phyloP scores from a whole-genome alignment of 2,888 invertebrate genomes.

The Morpho helenor region DNA sequence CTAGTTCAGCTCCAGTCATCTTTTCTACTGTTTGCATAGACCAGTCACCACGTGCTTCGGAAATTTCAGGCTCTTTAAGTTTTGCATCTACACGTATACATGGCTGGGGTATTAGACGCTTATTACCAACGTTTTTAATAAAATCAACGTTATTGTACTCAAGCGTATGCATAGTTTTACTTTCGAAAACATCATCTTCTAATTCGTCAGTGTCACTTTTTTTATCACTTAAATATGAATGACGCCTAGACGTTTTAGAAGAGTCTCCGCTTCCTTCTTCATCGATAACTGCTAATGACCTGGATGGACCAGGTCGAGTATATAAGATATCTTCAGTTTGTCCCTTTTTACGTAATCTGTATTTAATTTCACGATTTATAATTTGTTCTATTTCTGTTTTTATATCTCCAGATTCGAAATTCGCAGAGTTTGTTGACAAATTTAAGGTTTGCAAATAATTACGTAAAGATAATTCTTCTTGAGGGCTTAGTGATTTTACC shows the following conservation, averaged over 20 bases:
- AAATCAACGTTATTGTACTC: constrained; percentile 29
- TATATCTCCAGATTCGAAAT: constrained; percentile 53
- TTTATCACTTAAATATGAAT: constrained; percentile 72
- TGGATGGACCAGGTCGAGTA: constrained; percentile 79
- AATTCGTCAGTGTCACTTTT: constrained; percentile 68
- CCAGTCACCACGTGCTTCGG: constrained; percentile 80
- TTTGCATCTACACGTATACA: constrained; percentile 82
- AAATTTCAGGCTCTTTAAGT: constrained; percentile 75
- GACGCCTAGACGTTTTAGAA: constrained; percentile 78
- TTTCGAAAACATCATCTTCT: constrained; percentile 73
- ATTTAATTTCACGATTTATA: constrained; percentile 64
- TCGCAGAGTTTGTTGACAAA: constrained; percentile 70
- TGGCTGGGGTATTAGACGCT: constrained; percentile 58
- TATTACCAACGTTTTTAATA: constrained; percentile 45
- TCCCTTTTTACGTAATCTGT: constrained; percentile 60
- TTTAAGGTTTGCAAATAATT: constrained; percentile 78
- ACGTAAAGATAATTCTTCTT: constrained; percentile 77
- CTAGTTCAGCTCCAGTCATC: constrained; percentile 82
- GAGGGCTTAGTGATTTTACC: constrained; percentile 69
- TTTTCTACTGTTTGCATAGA: constrained; percentile 71
- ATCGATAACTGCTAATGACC: constrained; percentile 87
- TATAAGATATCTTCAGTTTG: constrained; percentile 55
- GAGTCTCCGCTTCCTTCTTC: constrained; percentile 86
- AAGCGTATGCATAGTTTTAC: constrained; percentile 36
- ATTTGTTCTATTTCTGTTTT: constrained; percentile 68